Percentiles rank a stretch among this genome's conserved stretches.
Conservation (phyloP, 2,888 invertebrate species). For the Sminthurinus aureus region DNA sequence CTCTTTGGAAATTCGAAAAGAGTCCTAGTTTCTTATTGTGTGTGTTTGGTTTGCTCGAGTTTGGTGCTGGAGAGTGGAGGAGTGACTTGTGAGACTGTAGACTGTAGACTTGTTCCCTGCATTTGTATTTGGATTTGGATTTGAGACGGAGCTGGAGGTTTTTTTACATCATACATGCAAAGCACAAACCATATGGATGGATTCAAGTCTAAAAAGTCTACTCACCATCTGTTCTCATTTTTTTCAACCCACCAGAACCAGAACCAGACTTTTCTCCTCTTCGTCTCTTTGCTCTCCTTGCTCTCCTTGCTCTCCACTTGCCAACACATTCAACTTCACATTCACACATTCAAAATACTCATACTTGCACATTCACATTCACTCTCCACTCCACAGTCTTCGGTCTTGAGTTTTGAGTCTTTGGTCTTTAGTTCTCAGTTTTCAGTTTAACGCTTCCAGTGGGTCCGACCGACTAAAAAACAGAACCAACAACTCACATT, state of each 20-base stretch:
- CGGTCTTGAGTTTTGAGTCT: too few relatives aligned
- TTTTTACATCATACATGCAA: slow-evolving; percentile 37
- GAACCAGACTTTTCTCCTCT: not conserved
- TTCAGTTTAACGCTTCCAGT: too few relatives aligned
- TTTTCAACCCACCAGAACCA: slow-evolving; percentile 3
- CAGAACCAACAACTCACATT: not conserved
- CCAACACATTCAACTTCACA: not conserved
- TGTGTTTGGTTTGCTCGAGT: not conserved
- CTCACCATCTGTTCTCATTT: slow-evolving; percentile 40
- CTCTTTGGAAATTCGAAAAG: not conserved
- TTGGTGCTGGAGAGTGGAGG: not conserved
- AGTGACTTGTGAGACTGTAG: not conserved
- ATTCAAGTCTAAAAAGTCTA: slow-evolving; percentile 30
- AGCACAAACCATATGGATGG: slow-evolving; percentile 42
- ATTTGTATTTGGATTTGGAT: too few relatives aligned
- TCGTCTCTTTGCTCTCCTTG: not conserved
- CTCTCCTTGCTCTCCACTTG: not conserved
- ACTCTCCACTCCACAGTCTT: too few relatives aligned
- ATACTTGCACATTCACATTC: too few relatives aligned
- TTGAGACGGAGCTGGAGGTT: too few relatives aligned
- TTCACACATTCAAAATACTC: not conserved
- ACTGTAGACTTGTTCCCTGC: not conserved
- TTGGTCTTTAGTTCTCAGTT: too few relatives aligned
- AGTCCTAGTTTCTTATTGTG: slow-evolving; percentile 4
- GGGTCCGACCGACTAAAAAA: too few relatives aligned